A percentile compares a stretch with the other conserved stretches of the same genome.
Conservation (phyloP, 2,113 vertebrate genomes). For the Nyctereutes procyonoides region DNA sequence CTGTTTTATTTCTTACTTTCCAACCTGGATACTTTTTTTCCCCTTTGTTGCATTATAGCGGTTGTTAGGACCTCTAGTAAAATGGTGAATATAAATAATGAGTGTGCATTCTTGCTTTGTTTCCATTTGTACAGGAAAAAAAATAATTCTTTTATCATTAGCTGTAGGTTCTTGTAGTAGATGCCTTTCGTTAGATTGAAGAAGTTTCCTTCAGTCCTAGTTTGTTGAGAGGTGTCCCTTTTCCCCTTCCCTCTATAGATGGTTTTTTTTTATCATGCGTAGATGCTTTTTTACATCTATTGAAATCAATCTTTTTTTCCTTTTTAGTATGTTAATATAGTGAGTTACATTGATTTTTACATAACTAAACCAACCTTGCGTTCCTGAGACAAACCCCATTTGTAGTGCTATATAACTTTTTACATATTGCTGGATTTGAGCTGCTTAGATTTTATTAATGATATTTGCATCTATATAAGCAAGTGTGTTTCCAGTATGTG, state of each 20-base stretch:
- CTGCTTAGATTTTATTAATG: constrained; percentile 12
- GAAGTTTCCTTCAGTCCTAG: background rate
- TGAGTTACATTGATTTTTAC: background rate
- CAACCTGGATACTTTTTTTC: background rate
- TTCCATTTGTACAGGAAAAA: background rate
- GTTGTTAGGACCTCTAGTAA: background rate
- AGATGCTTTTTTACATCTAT: background rate
- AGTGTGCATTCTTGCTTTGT: background rate
- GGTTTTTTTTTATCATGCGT: background rate
- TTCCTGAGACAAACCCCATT: background rate
- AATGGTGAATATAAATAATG: background rate
- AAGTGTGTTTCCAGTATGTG: background rate
- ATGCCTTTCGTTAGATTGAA: background rate
- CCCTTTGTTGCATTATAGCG: background rate
- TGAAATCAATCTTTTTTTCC: background rate
- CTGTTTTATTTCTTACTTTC: background rate
- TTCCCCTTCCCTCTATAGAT: background rate
- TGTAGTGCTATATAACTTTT: background rate
- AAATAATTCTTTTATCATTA: background rate
- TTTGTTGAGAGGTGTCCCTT: background rate
- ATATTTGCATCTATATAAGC: background rate
- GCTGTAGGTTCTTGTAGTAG: background rate
- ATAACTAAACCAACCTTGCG: background rate
- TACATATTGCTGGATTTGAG: background rate
- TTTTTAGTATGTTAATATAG: background rate